Base-by-base conservation (phyloP, 2,113 vertebrate species). In the Salvator merianae region DNA sequence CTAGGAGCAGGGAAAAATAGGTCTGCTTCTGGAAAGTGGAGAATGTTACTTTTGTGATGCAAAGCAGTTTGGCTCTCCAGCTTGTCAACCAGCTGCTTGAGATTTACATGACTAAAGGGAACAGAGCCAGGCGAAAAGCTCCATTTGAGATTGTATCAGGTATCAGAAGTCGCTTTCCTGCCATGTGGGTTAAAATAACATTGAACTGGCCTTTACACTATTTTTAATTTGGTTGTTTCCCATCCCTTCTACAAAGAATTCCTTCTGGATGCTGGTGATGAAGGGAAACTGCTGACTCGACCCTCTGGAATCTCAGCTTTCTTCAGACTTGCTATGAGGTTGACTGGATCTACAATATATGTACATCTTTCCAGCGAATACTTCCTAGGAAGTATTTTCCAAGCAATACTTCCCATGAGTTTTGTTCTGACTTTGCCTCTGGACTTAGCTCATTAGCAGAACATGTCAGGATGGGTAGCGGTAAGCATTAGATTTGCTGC, bases 201-300 rank as follows among this genome's bases (percentile, higher is more conserved):
- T 30, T 5, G 3, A 24, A 53, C 22, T 12, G 43, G 32, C 14
- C 34, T 32, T 34, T 43, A 7, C 24, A 0, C 5, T 4, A 0
- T n/a, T 18, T 34, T 43, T 53, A 34, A 20, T 72, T 72, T 73
- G 32, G 0, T 0, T 0, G 28, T 14, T 63, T 55, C 55, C 20
- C 55, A 59, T 59, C 38, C 14, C 24, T 84, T 43, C 50, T 18
- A 36, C 53, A 4, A 6, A 9, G 5, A 59, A 40, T 47, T 72
- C 82, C 1, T 22, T 43, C 88, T 85, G 70, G 26, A 34, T 70
- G 59, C 24, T 0, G 7, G 55, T 28, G 26, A 66, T 7, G 38
- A 74, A 75, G 79, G 2, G 0, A 0, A 78, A 28, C 4, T 34
- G 7, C 40, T 40, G 47, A 40, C 0, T 76, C 12, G 0, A 2